Conservation (phyloP, 23 tunicate genomes). For the Diplosoma virens region DNA sequence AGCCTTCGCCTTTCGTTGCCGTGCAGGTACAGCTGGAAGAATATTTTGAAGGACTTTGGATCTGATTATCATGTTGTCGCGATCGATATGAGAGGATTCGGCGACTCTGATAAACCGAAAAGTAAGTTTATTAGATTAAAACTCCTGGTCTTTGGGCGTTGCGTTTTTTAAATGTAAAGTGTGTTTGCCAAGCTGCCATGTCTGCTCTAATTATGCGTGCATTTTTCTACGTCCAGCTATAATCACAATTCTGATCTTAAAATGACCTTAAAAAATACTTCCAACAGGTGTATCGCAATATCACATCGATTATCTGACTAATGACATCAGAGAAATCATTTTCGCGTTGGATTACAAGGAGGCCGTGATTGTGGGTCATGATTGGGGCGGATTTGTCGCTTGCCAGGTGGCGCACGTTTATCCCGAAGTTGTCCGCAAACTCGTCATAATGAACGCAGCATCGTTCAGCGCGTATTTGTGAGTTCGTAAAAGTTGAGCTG, state of each 20-base stretch:
- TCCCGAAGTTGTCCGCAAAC: constrained; percentile 49
- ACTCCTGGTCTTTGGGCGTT: not conserved
- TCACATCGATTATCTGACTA: constrained; percentile 35
- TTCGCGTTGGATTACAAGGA: constrained; percentile 43
- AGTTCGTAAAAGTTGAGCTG: too few species aligned
- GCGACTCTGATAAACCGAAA: constrained; percentile 69
- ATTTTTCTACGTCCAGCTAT: not conserved
- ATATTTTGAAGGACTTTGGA: constrained; percentile 26
- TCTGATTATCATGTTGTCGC: constrained; percentile 57
- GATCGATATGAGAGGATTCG: constrained; percentile 59
- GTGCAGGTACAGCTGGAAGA: constrained; percentile 54
- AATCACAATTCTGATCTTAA: not conserved
- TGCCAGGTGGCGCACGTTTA: constrained; percentile 39
- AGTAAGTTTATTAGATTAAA: not conserved
- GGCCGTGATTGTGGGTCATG: constrained; percentile 44
- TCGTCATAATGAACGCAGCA: constrained; percentile 45
- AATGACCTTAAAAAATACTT: too few species aligned
- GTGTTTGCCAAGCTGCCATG: not conserved
- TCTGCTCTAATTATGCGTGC: not conserved
- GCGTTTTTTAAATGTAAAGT: not conserved
- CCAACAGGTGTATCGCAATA: constrained; percentile 25
- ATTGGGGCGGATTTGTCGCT: constrained; percentile 62
- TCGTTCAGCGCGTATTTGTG: too few species aligned
- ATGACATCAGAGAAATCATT: constrained; percentile 48
- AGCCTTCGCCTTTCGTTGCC: not conserved